phyloP scores from a whole-genome alignment of 2,113 vertebrate genomes.

The Neolamprologus fasciatus region DNA sequence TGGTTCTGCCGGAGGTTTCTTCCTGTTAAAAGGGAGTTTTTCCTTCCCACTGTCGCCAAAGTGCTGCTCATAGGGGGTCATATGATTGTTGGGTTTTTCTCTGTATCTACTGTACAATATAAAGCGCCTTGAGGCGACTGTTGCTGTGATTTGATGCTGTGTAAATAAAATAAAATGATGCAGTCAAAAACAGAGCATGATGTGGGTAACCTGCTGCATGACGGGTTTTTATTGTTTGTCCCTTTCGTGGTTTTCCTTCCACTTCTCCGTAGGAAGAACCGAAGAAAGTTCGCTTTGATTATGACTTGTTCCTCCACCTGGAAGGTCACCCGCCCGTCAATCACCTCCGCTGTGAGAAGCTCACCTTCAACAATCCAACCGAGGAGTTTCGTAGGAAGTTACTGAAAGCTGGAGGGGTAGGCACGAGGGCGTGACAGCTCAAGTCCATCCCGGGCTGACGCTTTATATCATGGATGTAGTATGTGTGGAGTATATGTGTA shows the following conservation, averaged over 20 bases:
- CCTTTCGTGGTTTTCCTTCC: neutral
- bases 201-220: neutral
- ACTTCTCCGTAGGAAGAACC: constrained; percentile 85
- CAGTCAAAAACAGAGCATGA: neutral
- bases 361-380: constrained; percentile 98
- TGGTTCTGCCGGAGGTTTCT: fast-evolving
- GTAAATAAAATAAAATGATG: fast-evolving
- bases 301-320: constrained; percentile 96
- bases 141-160: neutral
- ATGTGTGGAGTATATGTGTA: neutral
- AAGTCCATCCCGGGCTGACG: fast-evolving
- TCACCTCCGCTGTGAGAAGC: constrained; percentile 96
- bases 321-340: constrained; percentile 98
- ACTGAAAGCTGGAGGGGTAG: constrained; percentile 91
- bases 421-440: fast-evolving
- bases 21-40: neutral
- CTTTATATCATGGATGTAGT: fast-evolving
- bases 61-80: neutral
- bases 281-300: constrained; percentile 95
- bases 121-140: fast-evolving
- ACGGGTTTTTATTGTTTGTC: neutral
- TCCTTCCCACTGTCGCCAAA: fast-evolving
- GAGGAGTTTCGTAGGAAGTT: constrained; percentile 93
- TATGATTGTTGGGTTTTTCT: fast-evolving
- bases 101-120: neutral